phyloP scores from a whole-genome alignment of 2,113 vertebrate genomes.

The Lophura nycthemera region DNA sequence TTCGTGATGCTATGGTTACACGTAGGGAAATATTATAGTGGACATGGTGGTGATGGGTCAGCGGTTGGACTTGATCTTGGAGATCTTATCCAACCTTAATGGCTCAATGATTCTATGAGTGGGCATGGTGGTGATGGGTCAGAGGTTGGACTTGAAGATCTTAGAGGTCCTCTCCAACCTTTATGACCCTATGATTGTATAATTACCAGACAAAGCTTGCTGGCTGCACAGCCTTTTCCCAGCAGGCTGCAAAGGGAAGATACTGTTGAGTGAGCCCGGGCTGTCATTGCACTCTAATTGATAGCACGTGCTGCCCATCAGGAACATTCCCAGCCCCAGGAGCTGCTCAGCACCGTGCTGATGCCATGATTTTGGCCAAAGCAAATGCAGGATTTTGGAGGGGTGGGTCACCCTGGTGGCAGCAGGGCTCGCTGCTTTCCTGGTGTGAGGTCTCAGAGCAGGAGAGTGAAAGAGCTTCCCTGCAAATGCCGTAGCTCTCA shows the following conservation, averaged over 20 bases:
- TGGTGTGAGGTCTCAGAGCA: not conserved
- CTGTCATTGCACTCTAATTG: not conserved
- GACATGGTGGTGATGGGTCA: no score
- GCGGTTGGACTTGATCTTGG: no score
- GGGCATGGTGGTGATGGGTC: no score
- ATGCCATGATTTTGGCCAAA: rapidly evolving
- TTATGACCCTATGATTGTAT: not conserved
- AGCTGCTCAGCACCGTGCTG: not conserved
- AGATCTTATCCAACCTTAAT: no score
- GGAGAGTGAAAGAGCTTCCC: not conserved
- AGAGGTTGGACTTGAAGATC: not conserved
- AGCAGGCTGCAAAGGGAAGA: not conserved
- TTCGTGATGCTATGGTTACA: not conserved
- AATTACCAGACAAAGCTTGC: not conserved
- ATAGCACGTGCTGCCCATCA: no score
- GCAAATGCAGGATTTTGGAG: rapidly evolving
- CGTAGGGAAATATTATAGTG: not conserved
- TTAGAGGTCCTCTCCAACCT: not conserved
- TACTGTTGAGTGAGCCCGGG: not conserved
- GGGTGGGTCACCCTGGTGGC: not conserved
- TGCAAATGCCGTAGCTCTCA: not conserved
- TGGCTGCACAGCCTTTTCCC: not conserved
- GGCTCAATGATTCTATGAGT: no score
- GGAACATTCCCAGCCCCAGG: not conserved
- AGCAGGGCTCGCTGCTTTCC: not conserved